A percentile compares a stretch with the other conserved stretches of the same genome.
Conservation (phyloP, 2,797 vertebrate species). For the Hoplostethus atlanticus region DNA sequence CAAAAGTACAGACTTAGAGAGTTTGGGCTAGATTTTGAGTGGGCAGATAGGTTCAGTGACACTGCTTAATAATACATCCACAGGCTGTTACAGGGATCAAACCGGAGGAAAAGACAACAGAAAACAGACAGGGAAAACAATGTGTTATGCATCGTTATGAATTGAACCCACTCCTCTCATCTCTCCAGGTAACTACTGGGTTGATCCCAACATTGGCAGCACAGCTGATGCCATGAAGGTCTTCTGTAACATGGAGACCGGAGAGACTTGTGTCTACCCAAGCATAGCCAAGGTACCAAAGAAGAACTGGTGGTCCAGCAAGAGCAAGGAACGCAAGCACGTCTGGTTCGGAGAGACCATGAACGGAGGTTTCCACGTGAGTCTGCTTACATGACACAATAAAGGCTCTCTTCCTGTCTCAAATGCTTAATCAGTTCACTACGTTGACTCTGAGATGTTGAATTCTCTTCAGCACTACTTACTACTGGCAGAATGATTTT, state of each 20-base stretch:
- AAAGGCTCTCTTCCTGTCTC: not conserved
- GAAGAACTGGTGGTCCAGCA: conserved; percentile 98
- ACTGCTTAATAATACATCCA: no score
- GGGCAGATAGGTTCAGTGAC: no score
- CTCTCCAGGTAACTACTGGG: conserved; percentile 93
- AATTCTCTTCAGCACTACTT: not conserved
- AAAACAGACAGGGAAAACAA: no score
- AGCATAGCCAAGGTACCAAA: conserved; percentile 90
- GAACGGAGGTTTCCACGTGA: conserved; percentile 95
- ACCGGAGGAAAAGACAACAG: no score
- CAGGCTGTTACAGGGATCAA: no score
- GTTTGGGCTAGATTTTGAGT: no score
- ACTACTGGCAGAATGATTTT: not conserved
- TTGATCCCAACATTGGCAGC: conserved; percentile 97
- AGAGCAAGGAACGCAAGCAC: conserved; percentile 93
- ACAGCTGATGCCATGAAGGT: conserved; percentile 95
- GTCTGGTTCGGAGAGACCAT: conserved; percentile 97
- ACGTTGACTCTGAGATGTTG: not conserved
- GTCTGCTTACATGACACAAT: conserved; percentile 53
- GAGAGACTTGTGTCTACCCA: conserved; percentile 95
- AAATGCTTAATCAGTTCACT: not conserved
- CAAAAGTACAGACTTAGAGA: not conserved
- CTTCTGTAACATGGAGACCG: conserved; percentile 97
- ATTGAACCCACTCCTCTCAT: conserved; percentile 1
- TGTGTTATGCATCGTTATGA: no score